Percentiles rank a stretch among this genome's conserved stretches.
phyloP scores from a whole-genome alignment of 2,888 invertebrate species.

The Rhagonycha fulva region DNA sequence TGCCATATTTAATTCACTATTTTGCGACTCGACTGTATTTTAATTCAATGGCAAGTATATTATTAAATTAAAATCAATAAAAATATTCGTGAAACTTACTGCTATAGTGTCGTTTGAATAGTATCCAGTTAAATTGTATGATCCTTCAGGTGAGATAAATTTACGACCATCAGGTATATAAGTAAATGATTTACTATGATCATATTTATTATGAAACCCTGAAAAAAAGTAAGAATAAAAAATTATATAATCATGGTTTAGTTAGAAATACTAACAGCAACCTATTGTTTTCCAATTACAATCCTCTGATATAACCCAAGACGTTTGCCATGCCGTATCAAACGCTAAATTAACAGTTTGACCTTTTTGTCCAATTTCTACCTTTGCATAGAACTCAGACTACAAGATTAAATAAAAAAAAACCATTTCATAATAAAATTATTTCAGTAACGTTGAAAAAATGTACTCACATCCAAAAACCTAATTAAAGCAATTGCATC shows the following conservation, averaged over 20 bases:
- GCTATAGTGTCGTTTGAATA: conserved; percentile 67
- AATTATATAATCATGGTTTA: neutral
- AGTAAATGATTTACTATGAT: conserved; percentile 66
- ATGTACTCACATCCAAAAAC: conserved; percentile 52
- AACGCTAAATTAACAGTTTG: conserved; percentile 56
- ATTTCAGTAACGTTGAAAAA: neutral
- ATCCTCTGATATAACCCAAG: conserved; percentile 56
- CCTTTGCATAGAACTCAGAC: conserved; percentile 57
- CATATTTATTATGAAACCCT: conserved; percentile 72
- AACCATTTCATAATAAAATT: neutral
- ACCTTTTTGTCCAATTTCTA: conserved; percentile 56
- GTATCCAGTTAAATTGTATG: conserved; percentile 66
- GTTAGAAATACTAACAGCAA: conserved; percentile 54
- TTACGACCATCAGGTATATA: conserved; percentile 65
- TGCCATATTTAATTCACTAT: too few relatives aligned
- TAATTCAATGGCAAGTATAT: too few relatives aligned
- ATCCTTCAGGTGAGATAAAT: conserved; percentile 61
- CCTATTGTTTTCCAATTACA: conserved; percentile 52
- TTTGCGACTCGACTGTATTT: too few relatives aligned
- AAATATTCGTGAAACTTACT: conserved; percentile 57
- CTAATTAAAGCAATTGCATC: conserved; percentile 52
- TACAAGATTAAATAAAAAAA: conserved; percentile 35
- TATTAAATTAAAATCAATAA: too few relatives aligned
- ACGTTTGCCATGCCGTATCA: conserved; percentile 57
- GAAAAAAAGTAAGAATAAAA: conserved; percentile 24